phyloP scores from a whole-genome alignment of 2,888 invertebrate genomes.

The Venusia cambrica region DNA sequence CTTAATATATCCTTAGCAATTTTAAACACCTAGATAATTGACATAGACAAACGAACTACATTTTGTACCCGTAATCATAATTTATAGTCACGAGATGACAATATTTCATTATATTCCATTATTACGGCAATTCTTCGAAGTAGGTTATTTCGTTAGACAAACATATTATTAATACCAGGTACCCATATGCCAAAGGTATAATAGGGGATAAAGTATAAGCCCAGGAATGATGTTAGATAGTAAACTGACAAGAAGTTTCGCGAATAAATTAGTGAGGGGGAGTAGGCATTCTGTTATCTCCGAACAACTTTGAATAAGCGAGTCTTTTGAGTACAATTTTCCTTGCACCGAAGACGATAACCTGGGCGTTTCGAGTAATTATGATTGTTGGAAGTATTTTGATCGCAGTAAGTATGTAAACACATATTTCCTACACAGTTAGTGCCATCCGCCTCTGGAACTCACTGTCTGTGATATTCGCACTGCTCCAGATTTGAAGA shows the following conservation, averaged over 20 bases:
- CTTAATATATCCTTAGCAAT: too few species aligned
- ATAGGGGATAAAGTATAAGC: constrained; percentile 52
- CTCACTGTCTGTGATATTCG: too few species aligned
- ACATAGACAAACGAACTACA: too few species aligned
- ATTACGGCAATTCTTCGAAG: constrained; percentile 25
- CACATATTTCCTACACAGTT: too few species aligned
- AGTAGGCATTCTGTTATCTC: constrained; percentile 29
- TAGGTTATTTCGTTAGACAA: constrained; percentile 44
- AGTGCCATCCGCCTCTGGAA: too few species aligned
- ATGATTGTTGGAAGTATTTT: constrained; percentile 8
- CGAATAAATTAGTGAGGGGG: constrained; percentile 64
- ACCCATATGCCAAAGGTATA: constrained; percentile 52
- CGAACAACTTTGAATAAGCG: constrained; percentile 24
- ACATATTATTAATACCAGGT: constrained; percentile 43
- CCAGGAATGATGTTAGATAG: constrained; percentile 55
- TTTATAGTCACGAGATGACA: too few species aligned
- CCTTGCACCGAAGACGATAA: constrained; percentile 21
- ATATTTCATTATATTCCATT: too few species aligned
- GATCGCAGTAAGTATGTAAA: not conserved
- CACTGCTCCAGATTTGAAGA: too few species aligned
- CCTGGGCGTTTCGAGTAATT: constrained; percentile 14
- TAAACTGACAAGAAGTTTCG: constrained; percentile 58
- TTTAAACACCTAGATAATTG: too few species aligned
- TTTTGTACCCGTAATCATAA: too few species aligned
- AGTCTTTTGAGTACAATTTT: constrained; percentile 25